Conservation (phyloP, 2,113 vertebrate species). For the Syrrhaptes paradoxus region DNA sequence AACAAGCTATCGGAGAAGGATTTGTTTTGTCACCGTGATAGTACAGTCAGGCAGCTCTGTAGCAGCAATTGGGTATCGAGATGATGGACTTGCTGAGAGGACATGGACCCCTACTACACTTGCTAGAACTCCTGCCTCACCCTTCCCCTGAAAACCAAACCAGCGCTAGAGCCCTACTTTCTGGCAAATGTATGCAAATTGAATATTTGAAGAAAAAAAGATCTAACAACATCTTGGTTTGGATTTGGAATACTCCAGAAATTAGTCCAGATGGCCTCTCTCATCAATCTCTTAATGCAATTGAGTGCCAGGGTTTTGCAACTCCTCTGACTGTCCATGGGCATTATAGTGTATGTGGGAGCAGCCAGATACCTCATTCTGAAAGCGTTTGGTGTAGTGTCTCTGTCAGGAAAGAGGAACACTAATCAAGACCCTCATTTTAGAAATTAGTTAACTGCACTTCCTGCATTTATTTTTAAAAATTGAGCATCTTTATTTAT, state of each 20-base stretch:
- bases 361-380: background rate
- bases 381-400: background rate
- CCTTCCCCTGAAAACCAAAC: background rate
- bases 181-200: background rate
- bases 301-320: background rate
- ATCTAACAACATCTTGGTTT: background rate
- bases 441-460: background rate
- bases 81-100: background rate
- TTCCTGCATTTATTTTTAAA: background rate
- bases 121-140: background rate
- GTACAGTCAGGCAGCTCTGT: background rate
- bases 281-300: background rate
- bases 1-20: background rate
- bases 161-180: background rate
- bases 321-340: background rate
- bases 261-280: background rate
- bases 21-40: background rate
- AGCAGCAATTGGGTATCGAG: background rate
- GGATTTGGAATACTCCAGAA: background rate
- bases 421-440: conserved; percentile 6
- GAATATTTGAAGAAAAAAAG: background rate
- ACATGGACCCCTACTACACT: background rate
- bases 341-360: background rate
- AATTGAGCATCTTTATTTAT: background rate
- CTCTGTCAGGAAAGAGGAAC: background rate